These are phyloP conservation scores for Elanoides forficatus DNA, from an alignment of 2,113 vertebrate genomes.

Conservation along the genomic window DNA sequence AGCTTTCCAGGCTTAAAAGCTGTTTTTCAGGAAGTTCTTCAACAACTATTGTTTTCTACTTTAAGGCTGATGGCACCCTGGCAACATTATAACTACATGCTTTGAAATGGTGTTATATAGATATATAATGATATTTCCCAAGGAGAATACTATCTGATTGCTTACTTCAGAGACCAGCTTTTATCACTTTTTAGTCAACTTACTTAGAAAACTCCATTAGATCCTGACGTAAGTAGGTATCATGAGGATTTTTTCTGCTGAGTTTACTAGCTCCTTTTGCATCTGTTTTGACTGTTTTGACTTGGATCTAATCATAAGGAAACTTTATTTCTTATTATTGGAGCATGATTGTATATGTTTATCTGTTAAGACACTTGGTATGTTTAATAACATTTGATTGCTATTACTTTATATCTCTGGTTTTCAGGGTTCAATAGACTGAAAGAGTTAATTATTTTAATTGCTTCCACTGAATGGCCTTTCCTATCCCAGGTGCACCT, in stretches of 20 bases:
- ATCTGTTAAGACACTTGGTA: neutral
- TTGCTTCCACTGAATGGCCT: neutral
- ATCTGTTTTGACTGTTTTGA: constrained; percentile 21
- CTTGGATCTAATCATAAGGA: constrained; percentile 12
- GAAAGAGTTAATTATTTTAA: constrained; percentile 9
- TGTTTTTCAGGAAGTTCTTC: neutral
- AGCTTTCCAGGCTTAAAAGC: neutral
- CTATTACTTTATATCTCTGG: neutral
- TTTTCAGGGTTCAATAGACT: neutral
- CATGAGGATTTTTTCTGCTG: neutral
- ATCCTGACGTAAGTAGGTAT: neutral
- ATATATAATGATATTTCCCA: neutral
- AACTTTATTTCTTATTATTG: constrained; percentile 34
- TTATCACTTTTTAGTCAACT: neutral
- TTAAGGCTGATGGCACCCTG: neutral
- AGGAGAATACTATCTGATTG: neutral
- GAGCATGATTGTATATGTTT: constrained; percentile 34
- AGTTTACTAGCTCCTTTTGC: neutral
- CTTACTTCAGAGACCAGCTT: neutral
- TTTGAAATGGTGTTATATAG: neutral
- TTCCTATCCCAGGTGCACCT: neutral
- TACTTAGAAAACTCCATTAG: neutral
- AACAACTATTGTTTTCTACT: neutral
- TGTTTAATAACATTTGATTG: constrained; percentile 51
- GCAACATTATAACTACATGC: neutral